Conservation (phyloP, 2,888 invertebrate species). For the Agrenia bidenticulata region DNA sequence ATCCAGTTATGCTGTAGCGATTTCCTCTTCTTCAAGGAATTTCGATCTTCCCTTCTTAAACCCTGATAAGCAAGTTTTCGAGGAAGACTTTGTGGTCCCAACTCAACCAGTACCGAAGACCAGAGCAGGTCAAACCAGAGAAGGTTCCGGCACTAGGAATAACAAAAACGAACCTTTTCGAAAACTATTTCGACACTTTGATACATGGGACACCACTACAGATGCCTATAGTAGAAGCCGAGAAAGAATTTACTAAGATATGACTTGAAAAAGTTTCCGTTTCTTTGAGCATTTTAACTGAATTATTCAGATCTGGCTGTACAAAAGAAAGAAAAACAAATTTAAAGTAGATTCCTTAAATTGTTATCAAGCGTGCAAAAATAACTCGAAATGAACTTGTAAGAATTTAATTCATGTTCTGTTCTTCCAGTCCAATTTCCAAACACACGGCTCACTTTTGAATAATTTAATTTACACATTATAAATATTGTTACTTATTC, state of each 20-base stretch:
- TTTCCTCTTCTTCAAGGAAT: constrained; percentile 49
- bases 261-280: background rate
- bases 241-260: constrained; percentile 7
- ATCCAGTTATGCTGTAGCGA: constrained; percentile 51
- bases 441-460: too few species aligned
- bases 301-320: too few species aligned
- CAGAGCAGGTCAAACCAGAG: constrained; percentile 13
- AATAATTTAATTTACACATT: too few species aligned
- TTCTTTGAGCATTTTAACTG: too few species aligned
- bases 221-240: constrained; percentile 10
- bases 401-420: too few species aligned
- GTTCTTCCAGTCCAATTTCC: too few species aligned
- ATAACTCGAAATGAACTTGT: too few species aligned
- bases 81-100: constrained; percentile 47
- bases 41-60: constrained; percentile 49
- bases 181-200: constrained; percentile 52
- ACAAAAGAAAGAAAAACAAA: too few species aligned
- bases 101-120: constrained; percentile 23
- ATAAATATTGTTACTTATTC: too few species aligned
- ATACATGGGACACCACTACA: constrained; percentile 49
- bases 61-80: constrained; percentile 47
- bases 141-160: constrained; percentile 4
- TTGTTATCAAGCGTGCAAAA: too few species aligned
- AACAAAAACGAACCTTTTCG: constrained; percentile 16
- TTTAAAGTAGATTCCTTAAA: too few species aligned